These are phyloP conservation scores for Trachymyrmex septentrionalis DNA, from an alignment of 1,140 invertebrate genomes.

Conservation along the genomic window DNA sequence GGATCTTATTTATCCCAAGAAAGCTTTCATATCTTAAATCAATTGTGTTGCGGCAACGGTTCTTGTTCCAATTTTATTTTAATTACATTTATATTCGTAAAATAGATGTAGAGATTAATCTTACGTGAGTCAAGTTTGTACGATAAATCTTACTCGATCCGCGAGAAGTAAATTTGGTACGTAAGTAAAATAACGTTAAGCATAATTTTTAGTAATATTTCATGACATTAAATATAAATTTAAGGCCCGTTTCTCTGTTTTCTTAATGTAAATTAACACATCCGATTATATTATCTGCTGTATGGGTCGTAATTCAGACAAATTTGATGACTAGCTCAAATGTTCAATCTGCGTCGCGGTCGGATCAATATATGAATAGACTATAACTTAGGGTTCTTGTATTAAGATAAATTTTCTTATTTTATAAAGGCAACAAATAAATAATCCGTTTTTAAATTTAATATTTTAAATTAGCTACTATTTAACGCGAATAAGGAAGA, in stretches of 20 bases:
- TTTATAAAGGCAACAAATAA: neutral
- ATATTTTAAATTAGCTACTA: neutral
- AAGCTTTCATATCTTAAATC: neutral
- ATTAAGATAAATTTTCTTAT: neutral
- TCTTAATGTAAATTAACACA: neutral
- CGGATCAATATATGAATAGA: neutral
- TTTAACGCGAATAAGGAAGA: neutral
- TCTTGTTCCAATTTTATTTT: neutral
- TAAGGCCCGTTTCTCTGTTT: neutral
- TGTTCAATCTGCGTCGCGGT: neutral
- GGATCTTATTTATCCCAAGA: too few species aligned
- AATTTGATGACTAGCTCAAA: slow-evolving; percentile 8
- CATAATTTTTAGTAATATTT: neutral
- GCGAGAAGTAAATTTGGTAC: slow-evolving; percentile 37
- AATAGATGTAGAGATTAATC: neutral
- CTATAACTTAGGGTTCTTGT: neutral
- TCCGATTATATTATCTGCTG: neutral
- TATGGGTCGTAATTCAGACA: neutral
- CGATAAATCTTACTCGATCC: neutral
- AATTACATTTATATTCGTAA: neutral
- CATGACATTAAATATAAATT: slow-evolving; percentile 16
- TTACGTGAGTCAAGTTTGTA: slow-evolving; percentile 1
- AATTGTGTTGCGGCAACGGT: neutral
- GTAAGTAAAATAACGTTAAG: neutral
- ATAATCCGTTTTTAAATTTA: neutral